A percentile compares a stretch with the other conserved stretches of the same genome.
Conservation (phyloP, 2,888 invertebrate genomes). For the Cephus runcator region DNA sequence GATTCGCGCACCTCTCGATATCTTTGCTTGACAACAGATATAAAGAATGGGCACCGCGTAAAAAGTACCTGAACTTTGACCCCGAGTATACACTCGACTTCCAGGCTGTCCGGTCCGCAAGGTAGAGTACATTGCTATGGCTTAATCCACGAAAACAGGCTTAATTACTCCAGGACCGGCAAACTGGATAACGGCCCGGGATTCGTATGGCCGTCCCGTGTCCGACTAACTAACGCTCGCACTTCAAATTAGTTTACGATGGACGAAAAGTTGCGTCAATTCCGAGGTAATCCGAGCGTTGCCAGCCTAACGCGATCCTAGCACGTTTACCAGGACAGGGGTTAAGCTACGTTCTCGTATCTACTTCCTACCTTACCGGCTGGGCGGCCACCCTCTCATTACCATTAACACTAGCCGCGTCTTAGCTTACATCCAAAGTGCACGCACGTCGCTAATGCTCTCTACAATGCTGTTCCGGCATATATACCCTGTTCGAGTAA, state of each 20-base stretch:
- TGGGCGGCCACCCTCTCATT: neutral
- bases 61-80: no score
- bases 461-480: neutral
- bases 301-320: neutral
- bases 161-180: conserved; percentile 53
- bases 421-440: neutral
- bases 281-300: conserved; percentile 39
- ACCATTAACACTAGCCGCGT: neutral
- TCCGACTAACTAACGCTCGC: conserved; percentile 55
- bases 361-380: neutral
- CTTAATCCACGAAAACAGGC: conserved; percentile 55
- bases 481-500: neutral
- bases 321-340: neutral
- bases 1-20: no score
- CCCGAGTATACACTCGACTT: no score
- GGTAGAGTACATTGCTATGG: conserved; percentile 10
- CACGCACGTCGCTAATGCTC: neutral
- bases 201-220: conserved; percentile 56
- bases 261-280: conserved; percentile 54
- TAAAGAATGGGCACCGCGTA: no score
- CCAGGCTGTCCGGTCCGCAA: neutral
- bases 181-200: conserved; percentile 53
- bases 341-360: neutral
- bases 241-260: conserved; percentile 61
- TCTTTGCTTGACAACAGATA: no score